These are phyloP conservation scores for Dasypus novemcinctus DNA, from an alignment of 2,113 vertebrate genomes.

Conservation along the genomic window DNA sequence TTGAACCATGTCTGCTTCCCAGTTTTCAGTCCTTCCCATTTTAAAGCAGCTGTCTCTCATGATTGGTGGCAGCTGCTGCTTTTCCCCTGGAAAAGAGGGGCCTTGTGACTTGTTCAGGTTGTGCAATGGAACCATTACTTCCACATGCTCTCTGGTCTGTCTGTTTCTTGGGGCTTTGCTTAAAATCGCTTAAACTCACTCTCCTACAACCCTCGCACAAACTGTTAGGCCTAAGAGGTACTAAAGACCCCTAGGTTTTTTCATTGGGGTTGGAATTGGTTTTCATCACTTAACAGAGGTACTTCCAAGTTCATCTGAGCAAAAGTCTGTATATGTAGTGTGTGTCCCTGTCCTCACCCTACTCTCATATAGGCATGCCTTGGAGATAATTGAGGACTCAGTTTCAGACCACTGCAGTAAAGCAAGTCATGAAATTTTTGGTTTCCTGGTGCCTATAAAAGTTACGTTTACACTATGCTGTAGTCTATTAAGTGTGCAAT, in stretches of 20 bases:
- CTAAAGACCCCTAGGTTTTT: not conserved
- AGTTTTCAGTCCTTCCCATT: not conserved
- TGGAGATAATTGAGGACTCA: too few relatives aligned
- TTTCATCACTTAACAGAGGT: not conserved
- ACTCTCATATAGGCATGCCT: not conserved
- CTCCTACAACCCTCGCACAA: not conserved
- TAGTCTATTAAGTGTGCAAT: too few relatives aligned
- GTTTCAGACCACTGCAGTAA: too few relatives aligned
- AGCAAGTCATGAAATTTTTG: too few relatives aligned
- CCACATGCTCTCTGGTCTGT: not conserved
- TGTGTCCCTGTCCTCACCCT: not conserved
- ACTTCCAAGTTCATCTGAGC: not conserved
- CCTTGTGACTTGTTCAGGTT: not conserved
- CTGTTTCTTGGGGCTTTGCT: not conserved
- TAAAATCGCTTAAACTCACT: not conserved
- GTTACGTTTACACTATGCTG: too few relatives aligned
- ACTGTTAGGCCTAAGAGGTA: not conserved
- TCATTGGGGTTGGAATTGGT: not conserved
- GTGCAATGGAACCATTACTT: slow-evolving; percentile 6
- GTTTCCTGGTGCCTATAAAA: too few relatives aligned
- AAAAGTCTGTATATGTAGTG: too few relatives aligned
- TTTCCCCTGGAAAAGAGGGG: slow-evolving; percentile 8
- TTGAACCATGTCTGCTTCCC: too few relatives aligned
- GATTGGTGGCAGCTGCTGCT: not conserved
- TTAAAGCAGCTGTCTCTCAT: not conserved